Evolutionary conservation across 2,888 invertebrate genomes (phyloP).

Genomic region (Hirtodrosophila cameraria): DNA sequence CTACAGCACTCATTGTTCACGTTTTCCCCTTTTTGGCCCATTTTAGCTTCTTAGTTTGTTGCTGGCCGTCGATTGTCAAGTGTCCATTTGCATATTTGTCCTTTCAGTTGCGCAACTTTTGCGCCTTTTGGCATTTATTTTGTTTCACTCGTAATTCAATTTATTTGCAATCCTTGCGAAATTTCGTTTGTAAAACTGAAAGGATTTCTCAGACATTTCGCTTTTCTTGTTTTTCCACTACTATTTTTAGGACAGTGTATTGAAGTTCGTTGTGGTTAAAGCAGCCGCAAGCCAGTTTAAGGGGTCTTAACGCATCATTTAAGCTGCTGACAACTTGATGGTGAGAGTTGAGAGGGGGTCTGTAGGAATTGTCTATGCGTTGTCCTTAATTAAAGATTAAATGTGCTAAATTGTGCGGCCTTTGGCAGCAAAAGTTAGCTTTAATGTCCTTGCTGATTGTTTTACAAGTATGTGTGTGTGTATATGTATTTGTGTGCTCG

Average conservation of each 20-base stretch:
- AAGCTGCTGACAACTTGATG: conserved; percentile 54
- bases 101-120: conserved; percentile 59
- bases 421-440: conserved; percentile 42
- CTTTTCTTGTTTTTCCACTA: conserved; percentile 5
- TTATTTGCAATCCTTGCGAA: conserved; percentile 66
- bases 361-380: conserved; percentile 15
- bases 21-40: no score
- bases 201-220: conserved; percentile 39
- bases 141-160: conserved; percentile 68
- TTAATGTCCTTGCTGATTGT: conserved; percentile 45
- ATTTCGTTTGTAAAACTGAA: conserved; percentile 17
- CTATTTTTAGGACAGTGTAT: conserved; percentile 25
- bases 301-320: conserved; percentile 73
- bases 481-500: conserved; percentile 4
- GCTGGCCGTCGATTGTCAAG: conserved; percentile 42
- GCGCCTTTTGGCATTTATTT: conserved; percentile 44
- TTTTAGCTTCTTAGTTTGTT: no score
- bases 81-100: conserved; percentile 74
- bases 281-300: conserved; percentile 63
- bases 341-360: not conserved
- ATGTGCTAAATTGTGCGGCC: conserved; percentile 61
- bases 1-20: not conserved
- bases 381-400: conserved; percentile 74
- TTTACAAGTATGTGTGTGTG: not conserved
- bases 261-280: conserved; percentile 63